These are phyloP conservation scores for Xylocampa areola DNA, from an alignment of 2,888 invertebrate species.

Conservation along the genomic window DNA sequence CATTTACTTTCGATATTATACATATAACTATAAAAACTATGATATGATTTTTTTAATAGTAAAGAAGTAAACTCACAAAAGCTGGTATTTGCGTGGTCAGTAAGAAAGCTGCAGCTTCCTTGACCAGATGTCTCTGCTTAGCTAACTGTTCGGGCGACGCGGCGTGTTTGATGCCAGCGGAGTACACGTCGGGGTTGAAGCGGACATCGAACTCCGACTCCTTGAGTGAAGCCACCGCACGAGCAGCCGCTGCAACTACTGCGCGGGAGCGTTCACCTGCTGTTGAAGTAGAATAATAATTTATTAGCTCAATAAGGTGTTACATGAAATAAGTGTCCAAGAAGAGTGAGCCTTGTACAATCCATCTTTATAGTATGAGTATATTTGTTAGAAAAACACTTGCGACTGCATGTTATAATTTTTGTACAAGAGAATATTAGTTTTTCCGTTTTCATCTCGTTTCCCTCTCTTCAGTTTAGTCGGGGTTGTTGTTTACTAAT, in stretches of 20 bases:
- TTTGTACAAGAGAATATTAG: too few species aligned
- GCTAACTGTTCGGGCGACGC: slow-evolving; percentile 92
- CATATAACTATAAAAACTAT: background rate
- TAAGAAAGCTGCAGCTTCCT: slow-evolving; percentile 98
- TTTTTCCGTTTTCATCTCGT: too few species aligned
- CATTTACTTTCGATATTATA: too few species aligned
- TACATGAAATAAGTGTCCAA: too few species aligned
- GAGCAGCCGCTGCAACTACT: slow-evolving; percentile 96
- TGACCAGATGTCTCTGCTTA: slow-evolving; percentile 96
- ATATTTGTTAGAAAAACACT: too few species aligned
- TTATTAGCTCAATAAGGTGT: too few species aligned
- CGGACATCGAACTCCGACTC: slow-evolving; percentile 99
- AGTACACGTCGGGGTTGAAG: slow-evolving; percentile 99
- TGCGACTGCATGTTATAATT: too few species aligned
- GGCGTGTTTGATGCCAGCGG: slow-evolving; percentile 96
- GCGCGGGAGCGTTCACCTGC: slow-evolving; percentile 95
- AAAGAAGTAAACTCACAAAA: slow-evolving; percentile 91
- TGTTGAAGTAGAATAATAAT: slow-evolving; percentile 35
- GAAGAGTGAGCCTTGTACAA: too few species aligned
- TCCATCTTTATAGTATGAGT: too few species aligned
- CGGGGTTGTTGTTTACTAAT: too few species aligned
- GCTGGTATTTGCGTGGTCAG: slow-evolving; percentile 98
- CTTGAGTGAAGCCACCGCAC: slow-evolving; percentile 97
- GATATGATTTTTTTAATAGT: background rate
- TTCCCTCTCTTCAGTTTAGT: too few species aligned